Percentiles rank a stretch among this genome's conserved stretches.
Conservation (phyloP, 2,113 vertebrate species). For the Phainopepla nitens region DNA sequence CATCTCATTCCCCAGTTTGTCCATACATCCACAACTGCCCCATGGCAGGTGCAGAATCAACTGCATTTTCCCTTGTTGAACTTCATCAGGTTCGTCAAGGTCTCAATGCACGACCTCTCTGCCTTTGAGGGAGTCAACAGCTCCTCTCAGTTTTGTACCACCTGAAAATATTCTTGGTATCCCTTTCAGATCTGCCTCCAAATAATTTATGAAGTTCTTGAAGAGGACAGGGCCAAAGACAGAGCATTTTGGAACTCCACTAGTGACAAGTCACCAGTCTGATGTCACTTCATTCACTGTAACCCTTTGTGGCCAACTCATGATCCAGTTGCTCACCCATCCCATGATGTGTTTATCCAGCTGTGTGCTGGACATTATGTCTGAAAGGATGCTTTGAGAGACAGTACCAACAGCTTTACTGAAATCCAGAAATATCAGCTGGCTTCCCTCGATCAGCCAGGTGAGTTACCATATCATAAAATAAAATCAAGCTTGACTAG, state of each 20-base stretch:
- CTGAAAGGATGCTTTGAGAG: neutral
- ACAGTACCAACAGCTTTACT: neutral
- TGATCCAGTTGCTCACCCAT: neutral
- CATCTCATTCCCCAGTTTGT: neutral
- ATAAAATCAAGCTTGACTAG: fast-evolving
- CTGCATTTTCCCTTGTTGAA: neutral
- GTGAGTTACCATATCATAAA: neutral
- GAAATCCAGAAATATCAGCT: neutral
- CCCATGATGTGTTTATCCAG: neutral
- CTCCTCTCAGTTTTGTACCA: neutral
- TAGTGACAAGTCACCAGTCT: neutral
- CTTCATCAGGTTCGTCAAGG: no score
- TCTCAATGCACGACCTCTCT: neutral
- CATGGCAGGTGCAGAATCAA: neutral
- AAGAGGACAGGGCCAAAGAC: fast-evolving
- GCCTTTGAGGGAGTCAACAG: neutral
- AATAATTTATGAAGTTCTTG: neutral
- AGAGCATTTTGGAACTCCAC: neutral
- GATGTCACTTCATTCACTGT: neutral
- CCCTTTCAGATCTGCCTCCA: neutral
- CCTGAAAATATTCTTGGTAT: neutral
- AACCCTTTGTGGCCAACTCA: fast-evolving
- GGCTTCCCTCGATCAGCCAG: neutral
- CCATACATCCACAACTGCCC: fast-evolving
- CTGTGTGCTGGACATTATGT: neutral